phyloP scores from a whole-genome alignment of 2,113 vertebrate genomes.

The Oreochromis spilurus region DNA sequence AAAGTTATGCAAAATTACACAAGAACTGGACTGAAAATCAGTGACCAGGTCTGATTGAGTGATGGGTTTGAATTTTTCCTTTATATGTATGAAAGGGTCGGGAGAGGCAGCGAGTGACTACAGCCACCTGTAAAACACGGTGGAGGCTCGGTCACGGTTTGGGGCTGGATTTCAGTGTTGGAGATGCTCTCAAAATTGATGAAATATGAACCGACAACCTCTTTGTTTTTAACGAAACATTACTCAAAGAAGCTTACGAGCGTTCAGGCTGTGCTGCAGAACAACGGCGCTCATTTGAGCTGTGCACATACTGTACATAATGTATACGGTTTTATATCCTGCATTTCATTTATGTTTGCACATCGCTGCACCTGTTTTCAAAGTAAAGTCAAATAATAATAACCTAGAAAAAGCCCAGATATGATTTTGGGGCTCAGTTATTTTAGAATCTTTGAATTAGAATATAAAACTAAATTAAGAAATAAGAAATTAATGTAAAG shows the following conservation, averaged over 20 bases:
- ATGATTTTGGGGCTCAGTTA: neutral
- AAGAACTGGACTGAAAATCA: neutral
- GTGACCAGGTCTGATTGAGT: neutral
- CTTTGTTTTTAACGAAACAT: neutral
- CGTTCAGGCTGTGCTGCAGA: neutral
- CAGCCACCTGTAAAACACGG: neutral
- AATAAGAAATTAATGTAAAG: neutral
- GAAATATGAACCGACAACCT: rapidly evolving
- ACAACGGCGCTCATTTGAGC: neutral
- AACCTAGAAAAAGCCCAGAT: rapidly evolving
- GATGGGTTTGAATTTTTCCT: neutral
- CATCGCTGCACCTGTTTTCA: rapidly evolving
- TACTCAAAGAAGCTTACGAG: neutral
- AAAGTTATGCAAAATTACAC: rapidly evolving
- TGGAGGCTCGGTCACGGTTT: neutral
- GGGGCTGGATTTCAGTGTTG: neutral
- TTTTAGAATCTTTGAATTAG: neutral
- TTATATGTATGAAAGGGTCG: too few relatives aligned
- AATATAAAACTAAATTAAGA: neutral
- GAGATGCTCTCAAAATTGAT: neutral
- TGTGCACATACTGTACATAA: neutral
- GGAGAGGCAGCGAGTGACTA: neutral
- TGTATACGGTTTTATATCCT: rapidly evolving
- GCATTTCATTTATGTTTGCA: neutral
- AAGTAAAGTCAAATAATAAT: neutral